phyloP scores from a whole-genome alignment of 2,888 invertebrate species.

The Hypercompe scribonia region DNA sequence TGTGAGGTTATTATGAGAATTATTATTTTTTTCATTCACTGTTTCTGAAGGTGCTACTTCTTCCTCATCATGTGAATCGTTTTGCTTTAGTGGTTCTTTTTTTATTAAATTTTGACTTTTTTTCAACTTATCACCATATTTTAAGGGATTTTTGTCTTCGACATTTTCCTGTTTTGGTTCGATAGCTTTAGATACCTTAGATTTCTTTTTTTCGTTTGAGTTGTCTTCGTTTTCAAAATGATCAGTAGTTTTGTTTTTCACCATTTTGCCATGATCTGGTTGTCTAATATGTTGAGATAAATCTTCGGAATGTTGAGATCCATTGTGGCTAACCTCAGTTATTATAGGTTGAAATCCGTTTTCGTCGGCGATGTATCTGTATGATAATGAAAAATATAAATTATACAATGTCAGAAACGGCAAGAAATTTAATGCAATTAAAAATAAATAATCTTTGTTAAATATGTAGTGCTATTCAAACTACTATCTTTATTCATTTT shows the following conservation, averaged over 20 bases:
- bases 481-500: too few species aligned
- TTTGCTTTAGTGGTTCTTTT: not conserved
- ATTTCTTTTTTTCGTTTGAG: not conserved
- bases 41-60: not conserved
- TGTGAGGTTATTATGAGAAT: not conserved
- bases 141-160: conserved; percentile 18
- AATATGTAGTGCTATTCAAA: too few species aligned
- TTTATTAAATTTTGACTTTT: conserved; percentile 14
- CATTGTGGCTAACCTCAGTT: conserved; percentile 88
- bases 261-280: not conserved
- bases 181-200: not conserved
- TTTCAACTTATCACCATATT: conserved; percentile 17
- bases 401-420: not conserved
- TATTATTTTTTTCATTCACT: not conserved
- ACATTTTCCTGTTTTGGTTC: not conserved
- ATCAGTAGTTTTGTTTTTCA: not conserved
- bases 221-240: not conserved
- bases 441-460: too few species aligned
- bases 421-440: not conserved
- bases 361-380: conserved; percentile 90
- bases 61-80: not conserved
- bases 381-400: not conserved
- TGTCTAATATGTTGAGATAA: not conserved
- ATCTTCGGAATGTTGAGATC: conserved; percentile 46
- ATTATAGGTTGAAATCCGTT: conserved; percentile 90